Evolutionary conservation across 1,140 invertebrate genomes (phyloP).

Genomic region (Penaeus indicus): DNA sequence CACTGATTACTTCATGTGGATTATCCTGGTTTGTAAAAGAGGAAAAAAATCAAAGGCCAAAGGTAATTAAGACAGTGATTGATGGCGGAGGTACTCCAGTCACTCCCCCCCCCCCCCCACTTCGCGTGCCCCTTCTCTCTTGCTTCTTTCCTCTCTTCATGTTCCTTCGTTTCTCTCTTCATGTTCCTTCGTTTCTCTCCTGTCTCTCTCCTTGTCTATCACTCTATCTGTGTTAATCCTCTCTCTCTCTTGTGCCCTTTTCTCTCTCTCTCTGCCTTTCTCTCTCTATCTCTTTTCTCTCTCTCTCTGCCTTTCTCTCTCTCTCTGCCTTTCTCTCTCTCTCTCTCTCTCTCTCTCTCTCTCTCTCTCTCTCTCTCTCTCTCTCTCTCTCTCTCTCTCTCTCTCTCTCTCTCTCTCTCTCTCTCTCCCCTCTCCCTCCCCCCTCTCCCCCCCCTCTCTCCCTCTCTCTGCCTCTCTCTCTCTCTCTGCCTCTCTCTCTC

Average conservation of each 20-base stretch:
- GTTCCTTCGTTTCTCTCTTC: background rate
- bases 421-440: background rate
- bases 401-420: conserved; percentile 9
- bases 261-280: conserved; percentile 3
- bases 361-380: background rate
- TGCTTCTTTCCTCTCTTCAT: conserved; percentile 7
- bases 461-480: background rate
- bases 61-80: too few species aligned
- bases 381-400: background rate
- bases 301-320: conserved; percentile 1
- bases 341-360: background rate
- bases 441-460: background rate
- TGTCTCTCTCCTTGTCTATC: background rate
- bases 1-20: too few species aligned
- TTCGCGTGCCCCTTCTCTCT: too few species aligned
- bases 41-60: too few species aligned
- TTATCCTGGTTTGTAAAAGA: too few species aligned
- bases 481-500: too few species aligned
- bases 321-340: background rate
- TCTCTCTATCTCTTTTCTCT: background rate
- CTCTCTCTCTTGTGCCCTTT: background rate
- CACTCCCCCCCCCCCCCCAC: background rate
- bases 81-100: background rate
- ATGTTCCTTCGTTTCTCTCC: background rate
- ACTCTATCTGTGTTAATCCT: background rate